These are phyloP conservation scores for Siniperca chuatsi DNA, from an alignment of 2,113 vertebrate genomes.

Conservation along the genomic window DNA sequence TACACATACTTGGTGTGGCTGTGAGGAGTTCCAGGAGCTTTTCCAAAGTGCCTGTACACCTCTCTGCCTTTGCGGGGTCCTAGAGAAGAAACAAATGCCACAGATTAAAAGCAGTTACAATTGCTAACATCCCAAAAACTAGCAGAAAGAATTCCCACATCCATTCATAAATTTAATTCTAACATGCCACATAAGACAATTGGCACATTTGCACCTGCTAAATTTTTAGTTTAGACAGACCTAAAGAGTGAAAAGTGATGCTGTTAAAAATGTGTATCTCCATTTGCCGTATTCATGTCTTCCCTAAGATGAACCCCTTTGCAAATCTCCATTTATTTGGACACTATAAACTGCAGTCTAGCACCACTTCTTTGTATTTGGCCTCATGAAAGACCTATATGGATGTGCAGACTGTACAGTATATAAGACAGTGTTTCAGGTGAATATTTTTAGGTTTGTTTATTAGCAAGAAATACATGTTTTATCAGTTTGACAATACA, in stretches of 20 bases:
- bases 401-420: background rate
- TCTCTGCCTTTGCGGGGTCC: conserved; percentile 92
- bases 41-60: conserved; percentile 95
- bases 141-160: background rate
- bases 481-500: background rate
- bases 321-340: background rate
- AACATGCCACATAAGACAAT: background rate
- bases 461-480: background rate
- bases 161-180: background rate
- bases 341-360: background rate
- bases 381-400: background rate
- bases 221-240: background rate
- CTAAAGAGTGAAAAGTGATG: background rate
- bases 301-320: background rate
- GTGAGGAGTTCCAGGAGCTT: conserved; percentile 93
- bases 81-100: conserved; percentile 57
- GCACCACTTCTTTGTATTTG: background rate
- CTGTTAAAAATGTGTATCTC: background rate
- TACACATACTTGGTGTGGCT: conserved; percentile 92
- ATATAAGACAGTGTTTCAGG: background rate
- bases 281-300: background rate
- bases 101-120: background rate
- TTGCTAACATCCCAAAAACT: background rate
- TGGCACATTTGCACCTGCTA: background rate
- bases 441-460: background rate